A percentile compares a stretch with the other conserved stretches of the same genome.
phyloP scores from a whole-genome alignment of 53 echinoderm and acorn worm species.

The Paelopatides confundens region DNA sequence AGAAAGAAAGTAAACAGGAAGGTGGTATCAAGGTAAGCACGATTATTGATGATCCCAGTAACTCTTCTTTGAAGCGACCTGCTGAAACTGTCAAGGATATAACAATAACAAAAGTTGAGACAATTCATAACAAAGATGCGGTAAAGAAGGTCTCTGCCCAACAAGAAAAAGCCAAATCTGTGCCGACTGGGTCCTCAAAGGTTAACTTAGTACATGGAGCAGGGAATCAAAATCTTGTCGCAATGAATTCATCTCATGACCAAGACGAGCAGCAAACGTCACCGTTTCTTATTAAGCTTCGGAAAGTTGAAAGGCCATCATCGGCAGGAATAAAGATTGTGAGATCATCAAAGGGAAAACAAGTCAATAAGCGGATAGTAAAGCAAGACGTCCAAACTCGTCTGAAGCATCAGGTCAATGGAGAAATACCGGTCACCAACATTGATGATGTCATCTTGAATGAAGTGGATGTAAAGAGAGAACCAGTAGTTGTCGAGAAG shows the following conservation, averaged over 20 bases:
- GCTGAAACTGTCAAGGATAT: neutral
- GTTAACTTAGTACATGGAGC: neutral
- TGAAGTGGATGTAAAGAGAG: conserved; percentile 5
- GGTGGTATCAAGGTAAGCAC: neutral
- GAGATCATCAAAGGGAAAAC: neutral
- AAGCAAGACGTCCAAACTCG: conserved; percentile 2
- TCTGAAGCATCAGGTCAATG: conserved; percentile 36
- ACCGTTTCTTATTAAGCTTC: conserved; percentile 18
- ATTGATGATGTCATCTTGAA: conserved; percentile 69
- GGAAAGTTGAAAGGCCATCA: conserved; percentile 24
- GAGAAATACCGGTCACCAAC: conserved; percentile 63
- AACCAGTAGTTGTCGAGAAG: conserved; percentile 32
- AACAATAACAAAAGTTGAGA: conserved; percentile 8
- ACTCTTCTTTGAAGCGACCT: neutral
- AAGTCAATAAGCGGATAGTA: neutral
- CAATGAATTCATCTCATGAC: neutral
- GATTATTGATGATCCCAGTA: neutral
- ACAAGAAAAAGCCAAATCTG: neutral
- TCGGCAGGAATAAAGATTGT: neutral
- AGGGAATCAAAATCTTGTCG: neutral
- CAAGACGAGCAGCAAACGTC: neutral
- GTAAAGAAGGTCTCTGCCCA: neutral
- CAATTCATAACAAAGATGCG: neutral
- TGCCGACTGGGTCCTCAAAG: neutral
- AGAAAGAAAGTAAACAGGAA: neutral